phyloP scores from a whole-genome alignment of 2,888 invertebrate genomes.

The Leptopilina drosophilae region DNA sequence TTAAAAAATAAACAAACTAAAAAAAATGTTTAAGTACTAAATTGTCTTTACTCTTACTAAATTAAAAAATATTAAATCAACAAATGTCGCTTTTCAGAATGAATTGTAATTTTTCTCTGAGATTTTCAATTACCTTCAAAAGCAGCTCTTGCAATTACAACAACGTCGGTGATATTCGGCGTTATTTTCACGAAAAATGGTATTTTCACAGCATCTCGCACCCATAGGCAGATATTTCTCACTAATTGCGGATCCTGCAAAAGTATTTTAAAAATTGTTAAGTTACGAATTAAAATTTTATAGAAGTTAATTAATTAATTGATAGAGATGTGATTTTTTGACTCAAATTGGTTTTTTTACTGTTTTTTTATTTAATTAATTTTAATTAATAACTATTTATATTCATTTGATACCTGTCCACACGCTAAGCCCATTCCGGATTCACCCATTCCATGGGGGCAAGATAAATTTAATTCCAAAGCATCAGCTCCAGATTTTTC shows the following conservation, averaged over 20 bases:
- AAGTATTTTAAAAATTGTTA: background rate
- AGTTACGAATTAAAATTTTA: no score
- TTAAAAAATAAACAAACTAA: background rate
- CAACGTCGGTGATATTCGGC: conserved; percentile 97
- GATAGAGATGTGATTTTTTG: no score
- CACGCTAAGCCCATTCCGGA: conserved; percentile 99
- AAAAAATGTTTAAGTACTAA: no score
- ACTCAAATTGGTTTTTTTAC: no score
- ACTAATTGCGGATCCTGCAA: conserved; percentile 90
- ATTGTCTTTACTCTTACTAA: background rate
- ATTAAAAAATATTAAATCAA: background rate
- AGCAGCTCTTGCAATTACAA: conserved; percentile 92
- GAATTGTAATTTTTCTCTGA: background rate
- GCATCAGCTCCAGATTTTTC: conserved; percentile 94
- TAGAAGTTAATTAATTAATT: no score
- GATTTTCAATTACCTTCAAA: conserved; percentile 81
- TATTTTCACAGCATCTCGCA: conserved; percentile 89
- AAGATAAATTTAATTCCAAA: conserved; percentile 96
- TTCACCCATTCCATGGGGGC: conserved; percentile 99
- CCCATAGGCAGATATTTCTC: conserved; percentile 93
- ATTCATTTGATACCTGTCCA: conserved; percentile 85
- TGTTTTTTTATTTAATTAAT: background rate
- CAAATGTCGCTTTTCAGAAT: background rate
- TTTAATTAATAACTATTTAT: background rate
- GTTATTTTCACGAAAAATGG: conserved; percentile 99